Conservation (phyloP, 2,888 invertebrate genomes). For the Spodoptera littoralis region DNA sequence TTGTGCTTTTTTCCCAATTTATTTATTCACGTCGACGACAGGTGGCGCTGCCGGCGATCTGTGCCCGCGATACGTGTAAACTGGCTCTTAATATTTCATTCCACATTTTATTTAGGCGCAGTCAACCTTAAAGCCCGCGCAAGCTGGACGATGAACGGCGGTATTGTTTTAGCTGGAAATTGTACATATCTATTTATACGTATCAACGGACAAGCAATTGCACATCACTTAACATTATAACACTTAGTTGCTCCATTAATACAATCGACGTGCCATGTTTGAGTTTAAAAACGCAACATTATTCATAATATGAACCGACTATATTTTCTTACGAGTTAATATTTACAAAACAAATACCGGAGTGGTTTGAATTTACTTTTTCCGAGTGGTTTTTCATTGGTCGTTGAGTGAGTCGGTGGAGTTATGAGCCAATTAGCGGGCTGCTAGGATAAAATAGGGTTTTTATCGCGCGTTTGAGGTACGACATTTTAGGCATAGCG, state of each 20-base stretch:
- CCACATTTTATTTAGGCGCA: slow-evolving; percentile 75
- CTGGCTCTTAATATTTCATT: slow-evolving; percentile 80
- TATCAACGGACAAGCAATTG: slow-evolving; percentile 8
- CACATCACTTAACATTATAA: slow-evolving; percentile 11
- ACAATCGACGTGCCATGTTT: slow-evolving; percentile 8
- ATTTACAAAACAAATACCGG: slow-evolving; percentile 49
- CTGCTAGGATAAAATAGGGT: slow-evolving; percentile 58
- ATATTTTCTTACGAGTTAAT: slow-evolving; percentile 45
- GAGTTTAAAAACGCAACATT: slow-evolving; percentile 24
- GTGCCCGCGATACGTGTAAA: slow-evolving; percentile 77
- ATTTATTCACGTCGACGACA: slow-evolving; percentile 79
- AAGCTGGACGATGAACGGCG: slow-evolving; percentile 56
- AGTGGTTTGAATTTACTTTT: slow-evolving; percentile 48
- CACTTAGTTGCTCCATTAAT: slow-evolving; percentile 17
- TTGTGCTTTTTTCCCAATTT: slow-evolving; percentile 68
- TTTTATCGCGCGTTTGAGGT: slow-evolving; percentile 57
- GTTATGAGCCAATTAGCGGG: slow-evolving; percentile 71
- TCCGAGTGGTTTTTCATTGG: slow-evolving; percentile 54
- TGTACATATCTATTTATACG: neutral
- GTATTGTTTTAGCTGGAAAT: slow-evolving; percentile 56
- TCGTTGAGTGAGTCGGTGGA: slow-evolving; percentile 53
- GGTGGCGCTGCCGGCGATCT: slow-evolving; percentile 78
- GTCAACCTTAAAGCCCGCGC: slow-evolving; percentile 60
- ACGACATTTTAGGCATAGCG: slow-evolving; percentile 51
- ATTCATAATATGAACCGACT: slow-evolving; percentile 44